phyloP scores from a whole-genome alignment of 2,113 vertebrate genomes.

The Chelonoidis abingdonii region DNA sequence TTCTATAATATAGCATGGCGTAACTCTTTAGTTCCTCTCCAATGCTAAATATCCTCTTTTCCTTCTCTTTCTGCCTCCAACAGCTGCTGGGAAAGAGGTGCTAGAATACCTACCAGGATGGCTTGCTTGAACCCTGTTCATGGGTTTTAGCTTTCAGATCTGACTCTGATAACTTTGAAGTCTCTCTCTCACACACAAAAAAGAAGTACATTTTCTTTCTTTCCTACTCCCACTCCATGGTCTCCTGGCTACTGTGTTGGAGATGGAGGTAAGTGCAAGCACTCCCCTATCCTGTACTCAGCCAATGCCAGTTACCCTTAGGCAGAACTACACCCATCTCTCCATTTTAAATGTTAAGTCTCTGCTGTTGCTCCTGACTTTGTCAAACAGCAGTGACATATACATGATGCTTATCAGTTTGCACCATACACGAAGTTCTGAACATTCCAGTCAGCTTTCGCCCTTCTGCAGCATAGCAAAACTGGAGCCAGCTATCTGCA shows the following conservation, averaged over 20 bases:
- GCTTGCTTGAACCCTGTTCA: not conserved
- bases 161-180: rapidly evolving
- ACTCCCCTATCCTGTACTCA: rapidly evolving
- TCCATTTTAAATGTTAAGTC: rapidly evolving
- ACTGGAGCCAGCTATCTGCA: rapidly evolving
- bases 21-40: not conserved
- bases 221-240: not conserved
- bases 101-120: not conserved
- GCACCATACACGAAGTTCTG: not conserved
- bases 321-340: not conserved
- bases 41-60: not conserved
- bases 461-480: not conserved
- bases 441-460: rapidly evolving
- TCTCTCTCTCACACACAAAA: not conserved
- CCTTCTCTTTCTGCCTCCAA: not conserved
- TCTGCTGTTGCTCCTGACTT: rapidly evolving
- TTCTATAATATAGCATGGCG: not conserved
- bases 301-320: not conserved
- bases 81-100: not conserved
- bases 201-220: not conserved
- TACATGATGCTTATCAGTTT: rapidly evolving
- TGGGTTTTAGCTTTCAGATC: not conserved
- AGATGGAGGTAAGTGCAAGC: rapidly evolving
- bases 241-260: not conserved
- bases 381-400: rapidly evolving